Conservation (phyloP, 2,113 vertebrate species). For the Rhinolophus ferrumequinum region DNA sequence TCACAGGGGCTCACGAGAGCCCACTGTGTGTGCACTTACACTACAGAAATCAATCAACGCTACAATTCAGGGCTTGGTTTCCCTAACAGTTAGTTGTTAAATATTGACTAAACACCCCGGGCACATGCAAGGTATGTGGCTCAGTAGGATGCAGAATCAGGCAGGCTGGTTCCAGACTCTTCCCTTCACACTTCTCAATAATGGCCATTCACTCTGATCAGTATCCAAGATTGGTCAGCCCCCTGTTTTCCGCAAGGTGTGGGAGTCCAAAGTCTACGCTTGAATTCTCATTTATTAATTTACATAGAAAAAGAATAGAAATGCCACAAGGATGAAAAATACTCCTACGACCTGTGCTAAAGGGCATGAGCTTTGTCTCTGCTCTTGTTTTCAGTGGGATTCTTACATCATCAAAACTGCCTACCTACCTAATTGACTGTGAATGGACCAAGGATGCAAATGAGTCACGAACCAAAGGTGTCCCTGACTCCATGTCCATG, state of each 20-base stretch:
- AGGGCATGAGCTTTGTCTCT: no score
- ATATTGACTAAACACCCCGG: neutral
- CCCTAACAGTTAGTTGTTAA: neutral
- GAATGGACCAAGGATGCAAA: no score
- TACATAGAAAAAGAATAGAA: neutral
- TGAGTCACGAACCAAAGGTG: no score
- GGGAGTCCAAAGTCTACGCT: neutral
- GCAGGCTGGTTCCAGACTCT: neutral
- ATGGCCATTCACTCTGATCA: neutral
- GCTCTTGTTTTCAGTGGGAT: no score
- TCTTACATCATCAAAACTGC: no score
- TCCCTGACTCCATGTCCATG: no score
- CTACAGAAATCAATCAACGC: fast-evolving
- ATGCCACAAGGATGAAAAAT: neutral
- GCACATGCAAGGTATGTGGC: neutral
- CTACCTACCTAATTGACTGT: no score
- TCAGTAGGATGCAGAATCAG: neutral
- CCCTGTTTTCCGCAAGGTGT: neutral
- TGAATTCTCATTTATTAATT: neutral
- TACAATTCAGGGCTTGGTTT: neutral
- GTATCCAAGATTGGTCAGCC: neutral
- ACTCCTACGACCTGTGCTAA: no score
- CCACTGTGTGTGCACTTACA: no score
- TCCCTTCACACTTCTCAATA: fast-evolving
- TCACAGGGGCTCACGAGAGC: neutral